Conservation (phyloP, 2,113 vertebrate species). For the Melozone crissalis region DNA sequence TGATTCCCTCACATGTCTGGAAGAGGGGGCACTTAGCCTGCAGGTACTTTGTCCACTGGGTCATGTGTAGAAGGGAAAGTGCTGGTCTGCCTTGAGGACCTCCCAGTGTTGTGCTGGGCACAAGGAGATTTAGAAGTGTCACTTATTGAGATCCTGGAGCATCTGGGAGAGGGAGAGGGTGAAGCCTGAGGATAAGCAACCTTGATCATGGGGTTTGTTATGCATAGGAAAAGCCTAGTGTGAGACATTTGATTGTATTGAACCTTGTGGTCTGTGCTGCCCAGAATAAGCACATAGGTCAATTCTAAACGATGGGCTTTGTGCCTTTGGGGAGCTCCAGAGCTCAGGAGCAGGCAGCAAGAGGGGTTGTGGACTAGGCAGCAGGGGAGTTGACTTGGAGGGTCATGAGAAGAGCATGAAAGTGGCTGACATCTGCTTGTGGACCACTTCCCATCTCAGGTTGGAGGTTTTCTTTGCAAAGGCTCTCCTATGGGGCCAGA, state of each 20-base stretch:
- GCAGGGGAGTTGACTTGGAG: neutral
- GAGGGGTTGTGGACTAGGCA: neutral
- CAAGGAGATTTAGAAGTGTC: neutral
- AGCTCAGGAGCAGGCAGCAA: neutral
- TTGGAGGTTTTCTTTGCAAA: neutral
- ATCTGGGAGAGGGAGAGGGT: neutral
- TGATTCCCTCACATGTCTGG: neutral
- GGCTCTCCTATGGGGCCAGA: neutral
- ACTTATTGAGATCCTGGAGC: neutral
- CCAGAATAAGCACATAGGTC: fast-evolving
- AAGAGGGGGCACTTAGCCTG: neutral
- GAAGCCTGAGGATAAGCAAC: neutral
- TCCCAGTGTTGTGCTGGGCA: neutral
- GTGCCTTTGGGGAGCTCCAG: neutral
- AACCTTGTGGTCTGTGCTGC: neutral
- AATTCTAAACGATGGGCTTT: neutral
- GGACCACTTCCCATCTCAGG: neutral
- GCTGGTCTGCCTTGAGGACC: neutral
- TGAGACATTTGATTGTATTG: neutral
- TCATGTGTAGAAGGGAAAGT: neutral
- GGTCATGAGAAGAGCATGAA: neutral
- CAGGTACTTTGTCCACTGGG: neutral
- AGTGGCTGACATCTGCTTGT: neutral
- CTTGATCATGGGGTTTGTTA: neutral
- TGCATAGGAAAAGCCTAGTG: neutral